Conservation (phyloP, 2,113 vertebrate species). For the Lucifuga dentata region DNA sequence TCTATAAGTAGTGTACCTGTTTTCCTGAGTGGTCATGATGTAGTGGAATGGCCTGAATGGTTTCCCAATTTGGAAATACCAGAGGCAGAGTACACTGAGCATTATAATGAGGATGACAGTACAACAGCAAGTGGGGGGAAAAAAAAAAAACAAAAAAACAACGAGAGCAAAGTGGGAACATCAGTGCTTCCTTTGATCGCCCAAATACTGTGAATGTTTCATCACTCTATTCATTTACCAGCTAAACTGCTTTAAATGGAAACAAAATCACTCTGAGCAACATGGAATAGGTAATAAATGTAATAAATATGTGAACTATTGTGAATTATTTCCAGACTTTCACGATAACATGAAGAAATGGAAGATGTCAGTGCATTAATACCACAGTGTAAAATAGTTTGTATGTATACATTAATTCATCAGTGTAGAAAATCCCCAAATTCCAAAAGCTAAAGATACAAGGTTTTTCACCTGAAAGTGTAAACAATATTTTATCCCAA, state of each 20-base stretch:
- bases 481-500: too few species aligned
- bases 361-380: too few species aligned
- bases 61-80: constrained; percentile 49
- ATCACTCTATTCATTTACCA: constrained; percentile 7
- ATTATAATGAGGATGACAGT: constrained; percentile 54
- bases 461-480: too few species aligned
- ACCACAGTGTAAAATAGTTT: too few species aligned
- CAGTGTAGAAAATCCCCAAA: too few species aligned
- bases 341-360: too few species aligned
- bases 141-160: too few species aligned
- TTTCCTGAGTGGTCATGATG: too few species aligned
- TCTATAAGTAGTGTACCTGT: too few species aligned
- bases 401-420: too few species aligned
- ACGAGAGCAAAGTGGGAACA: constrained; percentile 14
- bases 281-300: not conserved
- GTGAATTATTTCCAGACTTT: too few species aligned
- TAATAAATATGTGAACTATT: not conserved
- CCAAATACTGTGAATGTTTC: not conserved
- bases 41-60: constrained; percentile 1
- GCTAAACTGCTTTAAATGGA: not conserved
- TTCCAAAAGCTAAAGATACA: too few species aligned
- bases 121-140: constrained; percentile 16
- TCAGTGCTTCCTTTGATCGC: not conserved
- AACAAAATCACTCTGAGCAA: not conserved
- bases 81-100: constrained; percentile 32